phyloP scores from a whole-genome alignment of 2,888 invertebrate genomes.

The Meteorus cinctellus region DNA sequence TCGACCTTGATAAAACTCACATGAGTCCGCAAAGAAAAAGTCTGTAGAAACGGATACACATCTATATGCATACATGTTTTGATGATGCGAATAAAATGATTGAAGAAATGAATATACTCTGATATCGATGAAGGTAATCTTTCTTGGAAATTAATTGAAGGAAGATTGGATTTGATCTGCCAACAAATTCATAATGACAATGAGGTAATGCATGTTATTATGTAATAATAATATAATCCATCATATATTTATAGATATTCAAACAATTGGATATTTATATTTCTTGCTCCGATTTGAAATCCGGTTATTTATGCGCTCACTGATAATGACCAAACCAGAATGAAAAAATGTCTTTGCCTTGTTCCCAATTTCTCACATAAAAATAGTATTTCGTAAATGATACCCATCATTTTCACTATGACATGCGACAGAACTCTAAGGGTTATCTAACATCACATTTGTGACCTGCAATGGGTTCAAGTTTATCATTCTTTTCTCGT shows the following conservation, averaged over 20 bases:
- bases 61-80: slow-evolving; percentile 4
- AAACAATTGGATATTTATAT: neutral
- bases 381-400: neutral
- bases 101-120: slow-evolving; percentile 2
- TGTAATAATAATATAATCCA: slow-evolving; percentile 11
- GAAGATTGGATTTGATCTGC: neutral
- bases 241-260: neutral
- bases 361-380: slow-evolving; percentile 24
- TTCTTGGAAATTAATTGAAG: slow-evolving; percentile 22
- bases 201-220: slow-evolving; percentile 21
- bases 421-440: neutral
- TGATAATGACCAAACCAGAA: slow-evolving; percentile 1
- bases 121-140: slow-evolving; percentile 39
- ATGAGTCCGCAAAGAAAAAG: neutral
- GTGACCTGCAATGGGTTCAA: slow-evolving; percentile 29
- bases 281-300: neutral
- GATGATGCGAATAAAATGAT: slow-evolving; percentile 26
- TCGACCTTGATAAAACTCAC: neutral
- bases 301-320: neutral
- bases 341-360: slow-evolving; percentile 4
- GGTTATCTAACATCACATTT: slow-evolving; percentile 23
- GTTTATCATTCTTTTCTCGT: slow-evolving; percentile 26
- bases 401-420: neutral
- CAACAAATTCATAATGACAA: slow-evolving; percentile 24
- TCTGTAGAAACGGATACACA: neutral